These are phyloP conservation scores for Lobophora halterata DNA, from an alignment of 2,888 invertebrate genomes.

Conservation along the genomic window DNA sequence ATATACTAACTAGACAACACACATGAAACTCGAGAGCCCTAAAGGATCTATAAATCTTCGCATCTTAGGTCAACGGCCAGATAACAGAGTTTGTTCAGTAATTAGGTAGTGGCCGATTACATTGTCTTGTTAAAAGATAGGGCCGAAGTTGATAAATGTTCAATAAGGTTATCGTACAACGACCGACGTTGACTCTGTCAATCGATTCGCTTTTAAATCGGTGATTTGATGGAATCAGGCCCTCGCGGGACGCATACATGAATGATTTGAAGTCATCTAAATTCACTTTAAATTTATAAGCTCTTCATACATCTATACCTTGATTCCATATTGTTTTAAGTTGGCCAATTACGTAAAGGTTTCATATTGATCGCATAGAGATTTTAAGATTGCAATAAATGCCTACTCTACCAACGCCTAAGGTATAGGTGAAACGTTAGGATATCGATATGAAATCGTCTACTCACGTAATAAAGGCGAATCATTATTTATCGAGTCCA, in stretches of 20 bases:
- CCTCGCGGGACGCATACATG: conserved; percentile 42
- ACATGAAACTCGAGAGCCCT: too few species aligned
- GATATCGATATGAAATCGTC: too few species aligned
- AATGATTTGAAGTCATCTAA: conserved; percentile 52
- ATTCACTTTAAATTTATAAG: conserved; percentile 67
- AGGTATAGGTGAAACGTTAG: too few species aligned
- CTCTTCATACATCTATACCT: conserved; percentile 54
- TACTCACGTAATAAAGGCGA: too few species aligned
- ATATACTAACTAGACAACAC: too few species aligned
- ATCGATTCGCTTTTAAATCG: conserved; percentile 40
- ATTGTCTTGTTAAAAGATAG: conserved; percentile 60
- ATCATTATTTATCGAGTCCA: too few species aligned
- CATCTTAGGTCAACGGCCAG: conserved; percentile 45
- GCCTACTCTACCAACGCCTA: too few species aligned
- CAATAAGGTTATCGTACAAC: conserved; percentile 56
- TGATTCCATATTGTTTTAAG: conserved; percentile 58
- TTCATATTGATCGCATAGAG: too few species aligned
- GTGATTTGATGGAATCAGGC: conserved; percentile 38
- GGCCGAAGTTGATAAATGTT: conserved; percentile 49
- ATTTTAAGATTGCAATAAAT: too few species aligned
- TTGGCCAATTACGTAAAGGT: too few species aligned
- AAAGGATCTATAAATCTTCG: conserved; percentile 10
- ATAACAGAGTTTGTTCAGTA: conserved; percentile 50
- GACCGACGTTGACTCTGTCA: conserved; percentile 44
- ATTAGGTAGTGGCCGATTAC: conserved; percentile 51